phyloP scores from a whole-genome alignment of 2,797 vertebrate species.

The Ctenopoma multispine region DNA sequence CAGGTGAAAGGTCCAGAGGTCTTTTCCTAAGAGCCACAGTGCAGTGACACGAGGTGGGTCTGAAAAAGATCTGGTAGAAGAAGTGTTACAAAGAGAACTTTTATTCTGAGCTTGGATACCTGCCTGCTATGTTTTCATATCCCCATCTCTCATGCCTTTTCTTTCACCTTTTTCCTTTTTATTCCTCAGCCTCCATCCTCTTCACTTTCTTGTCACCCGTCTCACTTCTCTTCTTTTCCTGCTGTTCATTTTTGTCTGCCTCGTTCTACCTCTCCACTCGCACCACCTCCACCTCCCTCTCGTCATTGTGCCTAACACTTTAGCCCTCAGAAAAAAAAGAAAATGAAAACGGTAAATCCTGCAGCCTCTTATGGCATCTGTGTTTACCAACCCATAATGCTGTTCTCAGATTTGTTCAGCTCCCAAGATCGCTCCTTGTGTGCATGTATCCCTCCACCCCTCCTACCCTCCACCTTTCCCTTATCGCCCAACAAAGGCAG shows the following conservation, averaged over 20 bases:
- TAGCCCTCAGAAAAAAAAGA: slow-evolving; percentile 41
- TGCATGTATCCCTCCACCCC: slow-evolving; percentile 54
- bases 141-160: neutral
- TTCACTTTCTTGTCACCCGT: slow-evolving; percentile 33
- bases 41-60: no score
- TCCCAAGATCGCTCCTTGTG: slow-evolving; percentile 80
- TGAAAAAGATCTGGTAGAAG: no score
- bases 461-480: slow-evolving; percentile 59
- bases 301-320: slow-evolving; percentile 66
- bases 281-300: slow-evolving; percentile 44
- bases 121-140: slow-evolving; percentile 1
- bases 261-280: slow-evolving; percentile 42
- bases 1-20: no score
- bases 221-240: slow-evolving; percentile 18
- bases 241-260: slow-evolving; percentile 42
- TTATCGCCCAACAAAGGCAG: slow-evolving; percentile 77
- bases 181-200: neutral
- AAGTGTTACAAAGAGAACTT: no score
- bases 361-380: slow-evolving; percentile 76
- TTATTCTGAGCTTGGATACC: neutral
- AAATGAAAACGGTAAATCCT: slow-evolving; percentile 79
- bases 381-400: slow-evolving; percentile 86
- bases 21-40: no score
- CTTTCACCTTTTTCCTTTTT: slow-evolving; percentile 8
- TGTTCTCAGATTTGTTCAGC: slow-evolving; percentile 83